Evolutionary conservation across 2,888 invertebrate species (phyloP), one percentile per base, ranked within the genome.

Genomic region (Polydrusus pterygomalis): DNA sequence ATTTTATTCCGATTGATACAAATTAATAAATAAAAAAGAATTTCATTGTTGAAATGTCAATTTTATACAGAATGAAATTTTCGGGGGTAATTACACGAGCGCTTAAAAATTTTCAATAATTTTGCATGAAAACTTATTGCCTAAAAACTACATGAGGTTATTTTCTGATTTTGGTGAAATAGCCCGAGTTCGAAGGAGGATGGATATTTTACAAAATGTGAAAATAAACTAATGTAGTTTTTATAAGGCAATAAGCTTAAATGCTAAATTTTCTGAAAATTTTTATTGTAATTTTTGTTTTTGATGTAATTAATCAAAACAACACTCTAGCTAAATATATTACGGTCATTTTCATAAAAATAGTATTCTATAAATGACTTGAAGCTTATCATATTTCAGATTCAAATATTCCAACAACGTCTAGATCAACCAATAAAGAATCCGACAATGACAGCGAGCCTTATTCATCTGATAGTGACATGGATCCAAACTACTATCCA

Each of bases 361-460:
- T 40, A 40, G 40, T 40, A 40, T 40, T 40, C 40, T 40, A 40
- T 40, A 40, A 40, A 40, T 40, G 40, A 40, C 40, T 40, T 40
- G 40, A 40, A 40, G 40, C 40, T 40, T 40, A 40, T 40, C 40
- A 40, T 40, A 40, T 40, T 40, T 40, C 8, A 40, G 40, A 40
- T 40, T 40, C 40, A 40, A 40, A 40, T 40, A 40, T 40, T 40
- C 40, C 40, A 40, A 40, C 40, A 40, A 40, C 40, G 40, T 40
- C 10, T 40, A 38, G 38, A 38, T 38, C 38, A 38, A 40, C 40
- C 40, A 40, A 40, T 40, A 40, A 40, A 40, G 40, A 40, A 40
- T 40, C 40, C 40, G 8, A 40, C 8, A 40, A 40, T 40, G 40
- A 40, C 40, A 40, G 40, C 40, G 40, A 40, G 40, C 40, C 40